Evolutionary conservation across 2,797 vertebrate genomes (phyloP), one percentile per base, ranked within the genome.

Genomic region (Gallinago solitaria): DNA sequence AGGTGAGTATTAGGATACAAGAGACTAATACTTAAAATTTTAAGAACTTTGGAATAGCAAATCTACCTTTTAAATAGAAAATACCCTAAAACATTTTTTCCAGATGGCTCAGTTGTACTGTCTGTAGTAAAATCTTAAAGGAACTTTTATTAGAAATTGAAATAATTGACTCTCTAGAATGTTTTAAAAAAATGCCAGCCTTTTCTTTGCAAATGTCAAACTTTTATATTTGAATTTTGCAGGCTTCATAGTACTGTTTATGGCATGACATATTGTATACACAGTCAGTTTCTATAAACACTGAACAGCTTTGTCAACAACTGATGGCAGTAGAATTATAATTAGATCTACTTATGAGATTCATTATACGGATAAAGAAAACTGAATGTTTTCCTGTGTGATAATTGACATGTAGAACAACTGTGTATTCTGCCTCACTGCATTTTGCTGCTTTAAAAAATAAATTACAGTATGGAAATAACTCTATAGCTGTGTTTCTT

Each of bases 261-360:
- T 95, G 50, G 37, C 1, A 2, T 91, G 68, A 85, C 77, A 54
- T 92, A 79, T 54, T 96, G 71, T 96, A 63, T 87, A 74, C 20
- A 86, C 33, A 87, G 47, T 87, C 50, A 89, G 16, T 96, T 97
- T 93, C 85, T 91, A 48, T 43, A 97, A 96, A 94, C 73, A 73
- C 94, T 89, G 89, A 93, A 93, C 17, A 83, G 28, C 95, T 96
- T 92, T 96, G 75, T 95, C 89, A 97, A 89, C 81, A 95, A 84
- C 73, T 92, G 67, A 71, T 95, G 63, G 35, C 79, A 96, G 84
- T 87, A 91, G 56, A 96, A 95, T 96, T 96, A 37, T 88, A 92
- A 97, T 97, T 96, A 77, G 51, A 19, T 94, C 67, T 95, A 32
- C 93, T 94, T 95, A 67, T 96, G 75, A 95, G 94, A 89, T 94